Percentiles rank a stretch among this genome's conserved stretches.
phyloP scores from a whole-genome alignment of 2,797 vertebrate species.

The Cercopithecus hamlyni region DNA sequence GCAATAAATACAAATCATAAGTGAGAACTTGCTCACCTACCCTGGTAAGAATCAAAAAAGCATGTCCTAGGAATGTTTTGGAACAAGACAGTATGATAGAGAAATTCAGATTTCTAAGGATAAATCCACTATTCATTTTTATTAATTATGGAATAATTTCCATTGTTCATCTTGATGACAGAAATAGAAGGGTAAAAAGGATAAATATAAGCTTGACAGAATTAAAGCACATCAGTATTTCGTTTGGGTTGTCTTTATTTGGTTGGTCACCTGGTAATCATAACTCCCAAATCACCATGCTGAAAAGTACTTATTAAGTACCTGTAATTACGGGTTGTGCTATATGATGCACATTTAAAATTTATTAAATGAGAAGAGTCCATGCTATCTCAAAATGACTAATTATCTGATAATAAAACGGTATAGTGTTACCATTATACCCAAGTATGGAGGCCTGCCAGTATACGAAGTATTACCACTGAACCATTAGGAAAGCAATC shows the following conservation, averaged over 20 bases:
- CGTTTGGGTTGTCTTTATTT: neutral
- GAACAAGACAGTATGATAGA: neutral
- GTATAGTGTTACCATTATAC: neutral
- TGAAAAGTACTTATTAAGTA: neutral
- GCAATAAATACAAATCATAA: neutral
- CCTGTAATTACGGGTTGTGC: neutral
- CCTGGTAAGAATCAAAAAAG: neutral
- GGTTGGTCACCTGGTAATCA: neutral
- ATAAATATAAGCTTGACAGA: neutral
- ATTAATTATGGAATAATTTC: neutral
- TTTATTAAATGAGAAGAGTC: neutral
- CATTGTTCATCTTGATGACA: neutral
- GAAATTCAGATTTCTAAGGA: neutral
- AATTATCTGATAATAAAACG: slow-evolving; percentile 6
- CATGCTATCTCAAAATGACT: neutral
- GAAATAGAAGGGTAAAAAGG: neutral
- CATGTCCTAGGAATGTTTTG: neutral
- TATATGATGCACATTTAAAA: neutral
- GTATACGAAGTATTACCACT: neutral
- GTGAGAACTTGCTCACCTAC: neutral
- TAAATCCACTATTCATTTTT: neutral
- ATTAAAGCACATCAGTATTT: neutral
- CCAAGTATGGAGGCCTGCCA: neutral
- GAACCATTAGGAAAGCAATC: neutral
- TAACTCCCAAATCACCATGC: neutral